Evolutionary conservation across 2,797 vertebrate species (phyloP).

Genomic region (Epinephelus coioides): DNA sequence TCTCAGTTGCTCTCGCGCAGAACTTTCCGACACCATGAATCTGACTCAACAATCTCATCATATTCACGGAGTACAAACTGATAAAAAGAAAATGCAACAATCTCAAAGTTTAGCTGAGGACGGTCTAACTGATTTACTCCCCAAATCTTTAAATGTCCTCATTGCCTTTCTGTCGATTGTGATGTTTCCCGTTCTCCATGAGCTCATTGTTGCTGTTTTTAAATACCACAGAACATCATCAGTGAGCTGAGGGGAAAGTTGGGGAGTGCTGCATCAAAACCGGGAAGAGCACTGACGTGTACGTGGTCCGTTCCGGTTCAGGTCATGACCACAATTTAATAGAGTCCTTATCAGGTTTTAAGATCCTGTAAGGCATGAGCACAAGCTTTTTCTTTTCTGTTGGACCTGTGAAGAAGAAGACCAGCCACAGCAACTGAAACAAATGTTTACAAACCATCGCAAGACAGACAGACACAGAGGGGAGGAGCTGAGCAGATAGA

Average conservation of each 20-base stretch:
- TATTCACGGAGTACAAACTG: no score
- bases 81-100: no score
- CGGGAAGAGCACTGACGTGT: not conserved
- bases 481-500: conserved; percentile 60
- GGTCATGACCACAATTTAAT: no score
- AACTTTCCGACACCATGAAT: no score
- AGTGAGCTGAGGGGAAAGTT: no score
- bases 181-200: no score
- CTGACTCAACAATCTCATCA: no score
- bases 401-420: not conserved
- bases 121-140: no score
- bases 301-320: not conserved
- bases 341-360: not conserved
- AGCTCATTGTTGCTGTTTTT: conserved; percentile 1
- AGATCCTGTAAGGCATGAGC: not conserved
- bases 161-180: no score
- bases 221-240: not conserved
- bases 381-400: not conserved
- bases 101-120: no score
- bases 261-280: not conserved
- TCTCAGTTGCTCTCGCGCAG: no score
- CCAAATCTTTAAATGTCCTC: no score
- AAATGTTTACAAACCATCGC: conserved; percentile 34
- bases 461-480: conserved; percentile 64
- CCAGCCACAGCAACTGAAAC: conserved; percentile 5